Base-by-base conservation (phyloP, 2,888 invertebrate genomes). In the Orchesellides sinensis region DNA sequence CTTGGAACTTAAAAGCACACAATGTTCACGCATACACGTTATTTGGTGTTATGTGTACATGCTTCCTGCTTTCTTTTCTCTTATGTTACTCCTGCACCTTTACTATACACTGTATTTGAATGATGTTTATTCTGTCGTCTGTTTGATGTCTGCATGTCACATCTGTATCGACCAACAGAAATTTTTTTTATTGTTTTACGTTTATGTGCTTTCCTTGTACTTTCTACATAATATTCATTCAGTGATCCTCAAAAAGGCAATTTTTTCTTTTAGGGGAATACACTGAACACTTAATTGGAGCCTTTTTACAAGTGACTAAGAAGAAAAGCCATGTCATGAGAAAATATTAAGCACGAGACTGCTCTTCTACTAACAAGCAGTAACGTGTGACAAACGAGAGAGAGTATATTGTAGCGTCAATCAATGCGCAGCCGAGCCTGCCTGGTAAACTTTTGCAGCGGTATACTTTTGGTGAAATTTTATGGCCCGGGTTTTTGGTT, bases 121-220 rank as follows among this genome's bases (percentile, higher is more conserved):
- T 59, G 72, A 72, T 74, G 74, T n/a, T 54, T 74, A 65, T 65
- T 40, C 45, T 59, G 49, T 68, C 61, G 77, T 77, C 77, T 77
- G 77, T 59, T 66, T 68, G 77, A 68, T 77, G 69, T 69, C 77
- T 77, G 32, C 61, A 49, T 77, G 77, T 77, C 77, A 77, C 68
- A 59, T 59, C 59, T 66, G 14, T 8, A 23, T 32, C 52, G 32
- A 52, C 54, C 32, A 75, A 45, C 54, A 66, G 19, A 65, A 35
- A 65, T 65, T 66, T 3, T 23, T 32, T 23, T 69, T 21, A 14
- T 69, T 25, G n/a, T 49, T 27, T 10, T 52, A n/a, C 21, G 1
- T 17, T 21, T 52, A 40, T 40, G 10, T 2, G 40, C 27, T 49
- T 21, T 14, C 47, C 35, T 12, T 63, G 40, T 21, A 40, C 23